Evolutionary conservation across 2,888 invertebrate genomes (phyloP).

Genomic region (Odontocolon sp.): DNA sequence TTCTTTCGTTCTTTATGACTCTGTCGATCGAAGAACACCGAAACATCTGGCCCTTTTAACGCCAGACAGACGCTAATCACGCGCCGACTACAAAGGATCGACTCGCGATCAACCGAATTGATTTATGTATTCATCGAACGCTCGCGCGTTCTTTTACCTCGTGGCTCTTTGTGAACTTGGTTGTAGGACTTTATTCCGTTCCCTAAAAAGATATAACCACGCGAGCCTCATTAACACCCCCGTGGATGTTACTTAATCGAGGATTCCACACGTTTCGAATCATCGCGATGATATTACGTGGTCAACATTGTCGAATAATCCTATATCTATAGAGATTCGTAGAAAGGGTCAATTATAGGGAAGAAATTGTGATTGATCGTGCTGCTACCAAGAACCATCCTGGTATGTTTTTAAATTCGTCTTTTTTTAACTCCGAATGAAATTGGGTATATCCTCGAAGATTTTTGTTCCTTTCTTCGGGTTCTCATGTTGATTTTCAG

Average conservation of each 20-base stretch:
- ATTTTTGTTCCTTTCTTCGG: neutral
- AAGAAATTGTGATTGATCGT: conserved; percentile 50
- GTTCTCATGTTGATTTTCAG: neutral
- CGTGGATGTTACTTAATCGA: conserved; percentile 44
- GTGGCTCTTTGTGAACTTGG: conserved; percentile 42
- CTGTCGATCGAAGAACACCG: conserved; percentile 40
- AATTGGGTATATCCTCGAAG: neutral
- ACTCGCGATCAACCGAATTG: conserved; percentile 59
- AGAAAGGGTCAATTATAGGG: conserved; percentile 48
- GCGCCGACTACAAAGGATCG: conserved; percentile 60
- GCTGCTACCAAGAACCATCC: conserved; percentile 39
- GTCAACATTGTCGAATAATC: conserved; percentile 42
- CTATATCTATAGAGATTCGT: neutral
- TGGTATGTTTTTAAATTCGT: neutral
- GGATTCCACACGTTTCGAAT: conserved; percentile 46
- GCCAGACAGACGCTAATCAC: conserved; percentile 65
- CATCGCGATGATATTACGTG: conserved; percentile 39
- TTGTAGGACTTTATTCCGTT: neutral
- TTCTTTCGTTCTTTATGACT: conserved; percentile 16
- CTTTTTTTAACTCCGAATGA: neutral
- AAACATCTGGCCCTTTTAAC: conserved; percentile 66
- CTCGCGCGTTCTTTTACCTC: conserved; percentile 24
- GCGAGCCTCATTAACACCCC: conserved; percentile 51
- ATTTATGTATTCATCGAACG: conserved; percentile 66
- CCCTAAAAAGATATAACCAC: conserved; percentile 25